Evolutionary conservation across 2,888 invertebrate species (phyloP).

Genomic region (Eueremaeus valkanovi): DNA sequence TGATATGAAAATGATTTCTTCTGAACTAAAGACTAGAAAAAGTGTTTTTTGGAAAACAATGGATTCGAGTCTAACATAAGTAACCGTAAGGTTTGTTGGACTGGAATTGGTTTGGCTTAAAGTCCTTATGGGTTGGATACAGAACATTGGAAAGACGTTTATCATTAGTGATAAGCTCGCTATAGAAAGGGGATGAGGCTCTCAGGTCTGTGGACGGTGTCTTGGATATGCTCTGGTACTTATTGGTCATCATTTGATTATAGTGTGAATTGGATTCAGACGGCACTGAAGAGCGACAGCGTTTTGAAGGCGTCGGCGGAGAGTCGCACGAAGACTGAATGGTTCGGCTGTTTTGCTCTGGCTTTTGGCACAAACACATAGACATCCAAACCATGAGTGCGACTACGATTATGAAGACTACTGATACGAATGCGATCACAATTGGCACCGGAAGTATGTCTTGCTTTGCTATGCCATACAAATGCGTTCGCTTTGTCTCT

Average conservation of each 20-base stretch:
- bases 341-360: neutral
- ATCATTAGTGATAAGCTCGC: neutral
- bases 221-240: too few species aligned
- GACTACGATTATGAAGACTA: neutral
- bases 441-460: slow-evolving; percentile 2
- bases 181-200: slow-evolving; percentile 12
- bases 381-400: slow-evolving; percentile 11
- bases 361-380: slow-evolving; percentile 1
- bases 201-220: neutral
- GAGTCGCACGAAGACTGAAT: neutral
- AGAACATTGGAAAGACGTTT: neutral
- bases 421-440: slow-evolving; percentile 8
- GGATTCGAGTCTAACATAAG: neutral
- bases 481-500: neutral
- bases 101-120: neutral
- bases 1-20: too few species aligned
- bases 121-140: neutral
- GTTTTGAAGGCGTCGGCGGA: too few species aligned
- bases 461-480: neutral
- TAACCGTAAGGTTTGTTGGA: neutral
- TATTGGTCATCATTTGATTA: neutral
- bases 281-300: too few species aligned
- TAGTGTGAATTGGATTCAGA: neutral
- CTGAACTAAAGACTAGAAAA: slow-evolving; percentile 2
- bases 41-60: neutral